Evolutionary conservation across 1,140 invertebrate genomes (phyloP), one percentile per base, ranked within the genome.

Genomic region (Philotrypesis tridentata): DNA sequence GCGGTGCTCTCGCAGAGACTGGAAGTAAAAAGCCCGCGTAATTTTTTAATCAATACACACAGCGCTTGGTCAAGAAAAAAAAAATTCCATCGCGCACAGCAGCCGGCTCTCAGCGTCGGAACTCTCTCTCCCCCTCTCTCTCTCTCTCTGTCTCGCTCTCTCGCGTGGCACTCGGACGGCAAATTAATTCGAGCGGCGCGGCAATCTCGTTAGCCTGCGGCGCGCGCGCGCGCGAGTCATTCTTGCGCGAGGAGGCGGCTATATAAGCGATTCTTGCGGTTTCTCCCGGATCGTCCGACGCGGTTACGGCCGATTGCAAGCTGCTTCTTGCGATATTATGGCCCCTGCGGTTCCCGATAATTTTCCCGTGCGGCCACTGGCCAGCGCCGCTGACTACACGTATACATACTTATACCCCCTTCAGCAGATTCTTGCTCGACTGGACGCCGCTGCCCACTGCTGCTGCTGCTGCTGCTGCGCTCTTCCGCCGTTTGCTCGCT

Each of bases 251-350:
- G n/a, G n/a, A 3, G 21, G 29, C 67, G 17, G 67, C 21, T 37
- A 70, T 37, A 70, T 70, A 72, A 72, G 70, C 37, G n/a, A 43
- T 72, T 72, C 70, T 40, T 43, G 70, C 70, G 70, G 33, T 72
- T 7, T 4, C 25, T 21, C 37, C 0, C 7, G 70, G 37, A 40
- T 82, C 80, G 84, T 81, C 74, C 78, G 33, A 63, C 29, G 85
- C 55, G 84, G 84, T 82, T 86, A 85, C 40, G 80, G 79, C 82
- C 86, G 82, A 85, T 85, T 84, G 79, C 84, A 63, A 33, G 75
- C 23, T 25, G 68, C n/a, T 68, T 68, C 67, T 68, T 68, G 31
- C 67, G 31, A 31, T 68, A 68, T 68, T 68, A 68, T 68, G 67
- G 67, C 67, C 37, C 14, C 23, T 72, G 70, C 70, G 70, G 70